Evolutionary conservation across 1,140 invertebrate genomes (phyloP).

Genomic region (Sycobia sp.): DNA sequence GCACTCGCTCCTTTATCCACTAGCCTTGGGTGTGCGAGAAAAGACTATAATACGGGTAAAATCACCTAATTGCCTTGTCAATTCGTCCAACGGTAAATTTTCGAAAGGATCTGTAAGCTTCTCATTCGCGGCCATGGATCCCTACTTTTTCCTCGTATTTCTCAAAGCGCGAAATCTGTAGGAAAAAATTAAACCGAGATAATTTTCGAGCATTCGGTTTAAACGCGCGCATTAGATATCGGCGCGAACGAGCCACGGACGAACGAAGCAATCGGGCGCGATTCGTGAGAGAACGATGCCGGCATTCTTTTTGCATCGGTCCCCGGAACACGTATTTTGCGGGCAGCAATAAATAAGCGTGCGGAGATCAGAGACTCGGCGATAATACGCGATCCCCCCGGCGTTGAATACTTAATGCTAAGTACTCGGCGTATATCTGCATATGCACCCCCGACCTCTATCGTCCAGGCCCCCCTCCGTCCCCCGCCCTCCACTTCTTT

Average conservation of each 20-base stretch:
- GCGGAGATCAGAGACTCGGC: slow-evolving; percentile 45
- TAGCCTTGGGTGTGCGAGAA: too few species aligned
- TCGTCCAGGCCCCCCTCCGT: slow-evolving; percentile 34
- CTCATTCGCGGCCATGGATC: background rate
- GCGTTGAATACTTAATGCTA: slow-evolving; percentile 62
- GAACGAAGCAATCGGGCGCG: background rate
- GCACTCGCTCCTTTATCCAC: background rate
- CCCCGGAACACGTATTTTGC: slow-evolving; percentile 40
- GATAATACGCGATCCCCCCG: slow-evolving; percentile 62
- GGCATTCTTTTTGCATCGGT: slow-evolving; percentile 40
- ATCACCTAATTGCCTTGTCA: slow-evolving; percentile 3
- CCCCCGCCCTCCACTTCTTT: slow-evolving; percentile 41
- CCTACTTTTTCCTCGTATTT: background rate
- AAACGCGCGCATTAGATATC: too few species aligned
- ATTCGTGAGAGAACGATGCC: background rate
- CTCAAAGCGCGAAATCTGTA: too few species aligned
- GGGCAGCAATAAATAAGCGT: slow-evolving; percentile 57
- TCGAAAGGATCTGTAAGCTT: background rate
- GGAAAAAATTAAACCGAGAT: too few species aligned
- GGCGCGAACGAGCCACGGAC: too few species aligned
- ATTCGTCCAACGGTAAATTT: background rate
- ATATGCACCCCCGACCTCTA: slow-evolving; percentile 38
- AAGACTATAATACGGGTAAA: slow-evolving; percentile 23
- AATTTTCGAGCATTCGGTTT: too few species aligned
- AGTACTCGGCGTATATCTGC: slow-evolving; percentile 56